Conservation (phyloP, 2,113 vertebrate genomes). For the Callopanchax toddi region DNA sequence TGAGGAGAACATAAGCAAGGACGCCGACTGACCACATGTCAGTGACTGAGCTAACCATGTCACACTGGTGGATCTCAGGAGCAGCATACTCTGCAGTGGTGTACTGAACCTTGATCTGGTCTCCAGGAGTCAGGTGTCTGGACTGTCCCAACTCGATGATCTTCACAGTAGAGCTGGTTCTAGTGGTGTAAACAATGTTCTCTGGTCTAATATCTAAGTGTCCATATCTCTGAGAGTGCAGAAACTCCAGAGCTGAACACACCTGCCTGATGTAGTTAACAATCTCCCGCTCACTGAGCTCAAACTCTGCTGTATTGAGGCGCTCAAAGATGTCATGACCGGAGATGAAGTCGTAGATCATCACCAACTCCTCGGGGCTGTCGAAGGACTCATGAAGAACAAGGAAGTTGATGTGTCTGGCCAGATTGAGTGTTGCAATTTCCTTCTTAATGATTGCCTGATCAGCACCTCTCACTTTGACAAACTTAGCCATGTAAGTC, state of each 20-base stretch:
- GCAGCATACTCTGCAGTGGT: conserved; percentile 92
- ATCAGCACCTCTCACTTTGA: conserved; percentile 97
- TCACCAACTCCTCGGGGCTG: conserved; percentile 94
- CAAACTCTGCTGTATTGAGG: conserved; percentile 88
- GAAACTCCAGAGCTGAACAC: conserved; percentile 90
- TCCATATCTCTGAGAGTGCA: conserved; percentile 89
- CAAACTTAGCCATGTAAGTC: conserved; percentile 96
- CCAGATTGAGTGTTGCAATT: conserved; percentile 91
- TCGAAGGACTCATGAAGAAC: conserved; percentile 94
- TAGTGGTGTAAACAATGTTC: conserved; percentile 93
- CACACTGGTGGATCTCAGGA: conserved; percentile 96
- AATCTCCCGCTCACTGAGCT: conserved; percentile 92
- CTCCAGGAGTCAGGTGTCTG: conserved; percentile 91
- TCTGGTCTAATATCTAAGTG: conserved; percentile 97
- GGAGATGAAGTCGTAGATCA: conserved; percentile 98
- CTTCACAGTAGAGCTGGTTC: conserved; percentile 89
- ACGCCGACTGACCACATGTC: conserved; percentile 99
- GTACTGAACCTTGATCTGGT: conserved; percentile 92
- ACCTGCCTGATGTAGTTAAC: conserved; percentile 89
- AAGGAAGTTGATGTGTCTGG: conserved; percentile 89
- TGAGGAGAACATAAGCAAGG: conserved; percentile 90
- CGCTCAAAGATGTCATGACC: conserved; percentile 96
- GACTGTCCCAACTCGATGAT: conserved; percentile 96
- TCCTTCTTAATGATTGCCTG: conserved; percentile 96
- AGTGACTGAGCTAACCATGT: conserved; percentile 91